A percentile compares a stretch with the other conserved stretches of the same genome.
These are phyloP conservation scores for Bembecia ichneumoniformis DNA, from an alignment of 2,888 invertebrate species.

Conservation along the genomic window DNA sequence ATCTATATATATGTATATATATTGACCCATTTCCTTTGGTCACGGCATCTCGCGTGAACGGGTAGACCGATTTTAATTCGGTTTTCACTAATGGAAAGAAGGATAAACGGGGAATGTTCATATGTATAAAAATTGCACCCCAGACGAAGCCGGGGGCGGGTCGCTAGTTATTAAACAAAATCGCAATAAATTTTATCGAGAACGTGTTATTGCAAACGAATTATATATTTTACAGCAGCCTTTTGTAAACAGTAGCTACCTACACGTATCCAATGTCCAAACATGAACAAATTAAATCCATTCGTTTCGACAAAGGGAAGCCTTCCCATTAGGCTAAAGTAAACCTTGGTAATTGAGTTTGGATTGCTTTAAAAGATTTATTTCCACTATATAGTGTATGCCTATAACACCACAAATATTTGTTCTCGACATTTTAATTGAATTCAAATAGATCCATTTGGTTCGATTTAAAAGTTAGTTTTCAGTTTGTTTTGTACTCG, in stretches of 20 bases:
- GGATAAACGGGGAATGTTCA: too few relatives aligned
- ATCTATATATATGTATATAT: too few relatives aligned
- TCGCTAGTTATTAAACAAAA: background rate
- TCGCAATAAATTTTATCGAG: background rate
- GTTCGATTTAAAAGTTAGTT: background rate
- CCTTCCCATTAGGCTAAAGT: conserved; percentile 57
- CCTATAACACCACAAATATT: background rate
- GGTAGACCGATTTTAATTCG: too few relatives aligned
- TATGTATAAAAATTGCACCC: too few relatives aligned
- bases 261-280: conserved; percentile 28
- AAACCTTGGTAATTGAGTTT: conserved; percentile 66
- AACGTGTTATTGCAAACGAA: conserved; percentile 6
- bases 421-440: conserved; percentile 35
- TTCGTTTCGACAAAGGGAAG: conserved; percentile 31
- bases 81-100: too few relatives aligned
- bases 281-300: conserved; percentile 50
- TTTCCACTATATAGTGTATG: conserved; percentile 39
- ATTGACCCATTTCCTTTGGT: too few relatives aligned
- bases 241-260: conserved; percentile 28
- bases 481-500: background rate
- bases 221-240: conserved; percentile 14
- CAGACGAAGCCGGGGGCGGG: too few relatives aligned
- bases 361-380: conserved; percentile 64
- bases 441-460: conserved; percentile 25
- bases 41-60: too few relatives aligned